Evolutionary conservation across 2,113 vertebrate species (phyloP), one percentile per base, ranked within the genome.

Genomic region (Tenrec ecaudatus): DNA sequence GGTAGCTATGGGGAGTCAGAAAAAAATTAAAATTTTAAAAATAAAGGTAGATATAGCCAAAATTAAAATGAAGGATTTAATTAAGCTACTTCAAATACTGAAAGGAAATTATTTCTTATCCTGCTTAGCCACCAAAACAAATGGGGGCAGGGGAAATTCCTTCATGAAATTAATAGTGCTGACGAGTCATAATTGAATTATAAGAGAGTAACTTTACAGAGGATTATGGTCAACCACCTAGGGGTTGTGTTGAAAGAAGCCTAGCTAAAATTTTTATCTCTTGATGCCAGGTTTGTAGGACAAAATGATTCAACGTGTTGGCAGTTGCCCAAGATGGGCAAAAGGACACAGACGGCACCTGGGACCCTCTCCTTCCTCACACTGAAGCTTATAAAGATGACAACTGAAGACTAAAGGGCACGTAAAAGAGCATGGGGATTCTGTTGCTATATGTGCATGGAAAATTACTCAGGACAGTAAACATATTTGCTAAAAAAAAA

Each of bases 31-130:
- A 53, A 53, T 8, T 68, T 53, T 8, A 53, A 53, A 53, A 53
- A 53, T 68, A 92, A 95, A 76, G 58, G 33, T 2, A 79, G 60
- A 84, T 43, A 82, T 0, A 88, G 79, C 69, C 58, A 94, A 95
- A 94, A 84, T 90, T 92, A 82, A 95, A 94, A 87, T 62, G 64
- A 92, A 95, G 20, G 75, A 83, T 53, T 93, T 95, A 95, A 96
- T 94, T 97, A 96, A 96, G 47, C 68, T 86, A 86, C 25, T 92
- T 58, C 53, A 90, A 17, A 73, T 89, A 12, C 53, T 92, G 20
- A 88, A 91, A 94, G 82, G 94, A 53, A 96, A 95, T 81, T 78
- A 83, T 31, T 90, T 95, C 76, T 92, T 80, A 90, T 88, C 85
- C 75, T 85, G 47, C 47, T 96, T 69, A 96, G 36, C 68, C 87